Percentiles rank a stretch among this genome's conserved stretches.
phyloP scores from a whole-genome alignment of 2,113 vertebrate genomes.

The Aleadryas rufinucha region DNA sequence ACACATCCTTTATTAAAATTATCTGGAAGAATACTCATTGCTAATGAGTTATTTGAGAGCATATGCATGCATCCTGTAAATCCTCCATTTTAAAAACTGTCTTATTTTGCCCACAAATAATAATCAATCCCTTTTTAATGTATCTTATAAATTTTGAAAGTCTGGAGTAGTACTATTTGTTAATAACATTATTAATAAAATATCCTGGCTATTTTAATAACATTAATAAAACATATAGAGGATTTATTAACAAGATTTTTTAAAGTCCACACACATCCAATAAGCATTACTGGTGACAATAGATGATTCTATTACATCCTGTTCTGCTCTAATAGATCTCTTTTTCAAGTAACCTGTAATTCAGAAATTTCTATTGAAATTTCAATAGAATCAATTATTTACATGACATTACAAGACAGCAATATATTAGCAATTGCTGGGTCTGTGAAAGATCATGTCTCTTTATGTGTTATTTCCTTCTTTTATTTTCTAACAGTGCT shows the following conservation, averaged over 20 bases:
- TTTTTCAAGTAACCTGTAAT: not conserved
- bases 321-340: not conserved
- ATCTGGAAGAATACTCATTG: not conserved
- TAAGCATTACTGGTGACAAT: not conserved
- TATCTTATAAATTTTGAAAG: not conserved
- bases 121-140: not conserved
- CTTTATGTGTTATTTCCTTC: not conserved
- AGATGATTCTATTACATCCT: not conserved
- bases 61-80: not conserved
- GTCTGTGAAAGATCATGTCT: not conserved
- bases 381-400: conserved; percentile 12
- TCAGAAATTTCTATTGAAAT: not conserved
- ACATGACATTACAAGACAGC: not conserved
- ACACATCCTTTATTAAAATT: not conserved
- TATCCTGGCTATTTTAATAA: not conserved
- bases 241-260: not conserved
- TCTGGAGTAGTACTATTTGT: not conserved
- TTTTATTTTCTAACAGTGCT: not conserved
- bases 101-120: not conserved
- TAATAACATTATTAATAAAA: conserved; percentile 29
- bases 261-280: not conserved
- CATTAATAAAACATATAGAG: not conserved
- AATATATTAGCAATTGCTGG: not conserved
- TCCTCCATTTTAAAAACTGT: not conserved
- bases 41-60: not conserved